Evolutionary conservation across 1,140 invertebrate genomes (phyloP).

Genomic region (Oryzaephilus surinamensis): DNA sequence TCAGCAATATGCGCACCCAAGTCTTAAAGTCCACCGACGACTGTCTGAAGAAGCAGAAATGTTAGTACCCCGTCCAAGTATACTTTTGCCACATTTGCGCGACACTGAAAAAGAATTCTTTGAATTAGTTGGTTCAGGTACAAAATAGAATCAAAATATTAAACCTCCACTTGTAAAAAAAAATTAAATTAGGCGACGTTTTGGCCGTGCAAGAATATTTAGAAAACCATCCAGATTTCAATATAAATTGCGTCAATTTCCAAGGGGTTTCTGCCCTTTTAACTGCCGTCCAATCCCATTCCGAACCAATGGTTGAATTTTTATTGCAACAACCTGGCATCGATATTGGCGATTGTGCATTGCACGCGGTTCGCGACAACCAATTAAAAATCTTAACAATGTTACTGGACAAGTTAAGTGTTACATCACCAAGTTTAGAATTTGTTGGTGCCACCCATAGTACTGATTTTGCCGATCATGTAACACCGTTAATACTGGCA

Average conservation of each 20-base stretch:
- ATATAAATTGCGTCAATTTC: conserved; percentile 42
- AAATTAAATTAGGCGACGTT: conserved; percentile 28
- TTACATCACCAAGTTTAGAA: conserved; percentile 39
- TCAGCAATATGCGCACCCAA: not conserved
- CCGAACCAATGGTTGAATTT: conserved; percentile 43
- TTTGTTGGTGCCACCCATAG: conserved; percentile 41
- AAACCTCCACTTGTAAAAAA: not conserved
- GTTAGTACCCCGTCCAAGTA: conserved; percentile 27
- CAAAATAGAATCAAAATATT: conserved; percentile 6
- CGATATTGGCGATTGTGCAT: conserved; percentile 43
- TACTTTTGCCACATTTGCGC: conserved; percentile 37
- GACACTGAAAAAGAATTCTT: conserved; percentile 41
- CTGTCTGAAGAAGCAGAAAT: conserved; percentile 17
- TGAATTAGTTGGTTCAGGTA: conserved; percentile 35
- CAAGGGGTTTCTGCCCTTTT: conserved; percentile 46
- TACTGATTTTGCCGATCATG: conserved; percentile 53
- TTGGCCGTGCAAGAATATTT: conserved; percentile 35
- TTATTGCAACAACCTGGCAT: conserved; percentile 39
- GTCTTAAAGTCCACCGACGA: conserved; percentile 15
- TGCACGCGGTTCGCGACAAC: conserved; percentile 45
- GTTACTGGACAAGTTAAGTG: conserved; percentile 40
- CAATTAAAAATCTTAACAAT: conserved; percentile 37
- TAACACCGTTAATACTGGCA: conserved; percentile 62
- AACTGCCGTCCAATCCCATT: conserved; percentile 41
- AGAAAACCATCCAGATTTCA: conserved; percentile 33